These are phyloP conservation scores for Vanessa cardui DNA, from an alignment of 2,888 invertebrate species.

Conservation along the genomic window DNA sequence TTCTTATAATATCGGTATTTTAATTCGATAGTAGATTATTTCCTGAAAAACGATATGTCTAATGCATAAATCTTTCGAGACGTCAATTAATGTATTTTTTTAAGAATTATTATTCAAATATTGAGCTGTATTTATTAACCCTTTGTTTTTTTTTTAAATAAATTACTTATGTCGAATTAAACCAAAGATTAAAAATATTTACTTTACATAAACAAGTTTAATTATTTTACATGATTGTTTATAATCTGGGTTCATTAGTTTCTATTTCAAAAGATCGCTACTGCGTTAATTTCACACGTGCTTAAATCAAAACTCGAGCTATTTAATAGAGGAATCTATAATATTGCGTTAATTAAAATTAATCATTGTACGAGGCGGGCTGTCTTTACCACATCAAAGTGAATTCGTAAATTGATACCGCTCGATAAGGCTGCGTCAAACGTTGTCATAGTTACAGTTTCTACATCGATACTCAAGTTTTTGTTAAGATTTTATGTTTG, in stretches of 20 bases:
- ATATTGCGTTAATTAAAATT: constrained; percentile 45
- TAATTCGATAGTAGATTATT: too few relatives aligned
- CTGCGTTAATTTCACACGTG: constrained; percentile 3
- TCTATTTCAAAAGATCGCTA: too few relatives aligned
- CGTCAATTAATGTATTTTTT: too few relatives aligned
- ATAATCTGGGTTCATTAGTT: too few relatives aligned
- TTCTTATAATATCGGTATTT: too few relatives aligned
- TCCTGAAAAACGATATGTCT: too few relatives aligned
- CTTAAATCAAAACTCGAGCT: constrained; percentile 34
- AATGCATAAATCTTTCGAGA: too few relatives aligned
- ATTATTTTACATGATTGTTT: neutral
- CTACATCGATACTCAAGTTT: constrained; percentile 12
- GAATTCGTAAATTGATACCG: constrained; percentile 42
- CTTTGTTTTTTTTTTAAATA: too few relatives aligned
- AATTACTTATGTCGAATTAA: too few relatives aligned
- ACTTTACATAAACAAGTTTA: neutral
- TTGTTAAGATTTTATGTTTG: neutral
- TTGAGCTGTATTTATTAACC: too few relatives aligned
- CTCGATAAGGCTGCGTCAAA: constrained; percentile 36
- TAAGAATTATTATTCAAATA: too few relatives aligned
- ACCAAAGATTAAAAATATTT: too few relatives aligned
- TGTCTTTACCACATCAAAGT: constrained; percentile 45
- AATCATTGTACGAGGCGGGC: constrained; percentile 40
- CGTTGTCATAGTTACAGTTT: constrained; percentile 34
- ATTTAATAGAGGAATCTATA: constrained; percentile 32